Base-by-base conservation (phyloP, 2,888 invertebrate genomes). In the Tridacna crocea region DNA sequence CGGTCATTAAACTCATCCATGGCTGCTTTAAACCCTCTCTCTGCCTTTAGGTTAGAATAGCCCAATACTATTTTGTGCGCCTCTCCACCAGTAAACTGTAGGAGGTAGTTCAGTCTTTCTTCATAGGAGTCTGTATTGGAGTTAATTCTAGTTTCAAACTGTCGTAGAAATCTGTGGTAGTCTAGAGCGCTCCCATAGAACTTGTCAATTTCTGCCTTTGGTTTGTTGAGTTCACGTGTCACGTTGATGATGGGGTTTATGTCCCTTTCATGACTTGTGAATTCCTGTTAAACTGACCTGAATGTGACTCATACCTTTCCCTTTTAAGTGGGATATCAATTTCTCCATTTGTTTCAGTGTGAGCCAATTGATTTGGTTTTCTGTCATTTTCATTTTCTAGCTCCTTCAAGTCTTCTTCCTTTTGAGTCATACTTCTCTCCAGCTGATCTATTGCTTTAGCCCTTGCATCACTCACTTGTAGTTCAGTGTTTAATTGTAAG, bases 1-100 rank as follows among this genome's bases (percentile, higher is more conserved):
- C 82, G 55, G 10, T 80, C 77, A 15, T 77, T 60, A 27, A 79
- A 77, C 46, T 80, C 80, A 1, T 72, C 22, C 58, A 70, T 24
- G 13, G 74, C 36, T n/a, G 75, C 61, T n/a, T 65, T 70, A 46
- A 68, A 79, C 4, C 75, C 83, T 22, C 13, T 51, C 36, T 36
- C 72, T 36, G 66, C 66, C 22, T 26, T 13, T 12, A 66, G 66
- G 66, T 66, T 66, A 0, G 66, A 66, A 36, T 66, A 66, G 8
- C 66, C 66, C 27, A 66, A 26, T 0, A 36, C 66, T 17, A 66
- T 66, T 66, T 36, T 66, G 36, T 66, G 66, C 10, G 66, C 66
- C 11, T 66, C 27, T 26, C 66, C 66, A 26, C 27, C 27, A 26
- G 27, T 66, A 26, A 66, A 66, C 10, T 66, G 66, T 26, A 66